Evolutionary conservation across 2,113 vertebrate species (phyloP).

Genomic region (Stegastes partitus): DNA sequence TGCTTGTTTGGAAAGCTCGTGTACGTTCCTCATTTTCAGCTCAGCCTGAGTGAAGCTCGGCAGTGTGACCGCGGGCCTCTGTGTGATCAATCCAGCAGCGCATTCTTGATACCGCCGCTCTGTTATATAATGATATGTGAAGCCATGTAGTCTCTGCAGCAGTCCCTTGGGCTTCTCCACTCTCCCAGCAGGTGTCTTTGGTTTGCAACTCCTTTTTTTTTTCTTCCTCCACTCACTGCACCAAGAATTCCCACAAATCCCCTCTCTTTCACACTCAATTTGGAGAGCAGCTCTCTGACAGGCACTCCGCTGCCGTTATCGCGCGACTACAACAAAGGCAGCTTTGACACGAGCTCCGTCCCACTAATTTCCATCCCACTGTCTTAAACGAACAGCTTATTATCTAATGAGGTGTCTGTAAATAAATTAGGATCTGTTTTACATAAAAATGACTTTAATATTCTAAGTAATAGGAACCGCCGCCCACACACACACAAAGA

Average conservation of each 20-base stretch:
- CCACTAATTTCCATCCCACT: conserved; percentile 36
- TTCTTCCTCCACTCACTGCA: not conserved
- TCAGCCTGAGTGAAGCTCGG: conserved; percentile 11
- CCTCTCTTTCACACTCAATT: conserved; percentile 11
- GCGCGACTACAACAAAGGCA: conserved; percentile 41
- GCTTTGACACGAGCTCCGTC: conserved; percentile 5
- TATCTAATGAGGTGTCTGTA: conserved; percentile 60
- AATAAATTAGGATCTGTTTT: conserved; percentile 52
- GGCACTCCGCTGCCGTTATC: conserved; percentile 20
- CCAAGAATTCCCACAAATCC: conserved; percentile 43
- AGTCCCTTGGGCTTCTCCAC: conserved; percentile 16
- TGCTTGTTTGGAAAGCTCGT: conserved; percentile 10
- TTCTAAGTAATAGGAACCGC: conserved; percentile 19
- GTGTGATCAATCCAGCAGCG: conserved; percentile 48
- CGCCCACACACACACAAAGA: conserved; percentile 19
- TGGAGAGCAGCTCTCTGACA: conserved; percentile 12
- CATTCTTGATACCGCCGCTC: conserved; percentile 25
- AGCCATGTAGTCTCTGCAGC: conserved; percentile 22
- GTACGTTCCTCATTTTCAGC: conserved; percentile 16
- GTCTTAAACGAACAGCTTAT: conserved; percentile 49
- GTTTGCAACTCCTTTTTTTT: conserved; percentile 6
- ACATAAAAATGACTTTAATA: conserved; percentile 40
- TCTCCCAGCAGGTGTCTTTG: conserved; percentile 48
- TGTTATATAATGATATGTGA: conserved; percentile 44
- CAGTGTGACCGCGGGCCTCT: conserved; percentile 35